Conservation (phyloP, 2,113 vertebrate genomes). For the Manacus vitellinus region DNA sequence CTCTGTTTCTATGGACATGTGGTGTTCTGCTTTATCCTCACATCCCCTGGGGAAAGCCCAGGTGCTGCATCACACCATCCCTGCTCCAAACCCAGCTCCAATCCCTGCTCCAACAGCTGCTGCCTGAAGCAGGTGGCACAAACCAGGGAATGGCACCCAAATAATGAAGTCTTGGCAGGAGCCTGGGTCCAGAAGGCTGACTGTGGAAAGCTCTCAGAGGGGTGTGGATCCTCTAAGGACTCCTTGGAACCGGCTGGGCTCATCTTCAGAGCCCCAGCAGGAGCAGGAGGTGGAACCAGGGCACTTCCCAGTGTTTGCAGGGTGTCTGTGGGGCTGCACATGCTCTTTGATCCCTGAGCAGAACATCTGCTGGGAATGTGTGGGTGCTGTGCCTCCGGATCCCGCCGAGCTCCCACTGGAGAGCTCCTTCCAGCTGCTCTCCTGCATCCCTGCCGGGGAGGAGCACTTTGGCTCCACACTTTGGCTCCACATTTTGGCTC, state of each 20-base stretch:
- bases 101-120: neutral
- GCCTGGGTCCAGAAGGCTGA: fast-evolving
- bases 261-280: neutral
- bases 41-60: neutral
- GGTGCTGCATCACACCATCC: neutral
- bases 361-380: slow-evolving; percentile 10
- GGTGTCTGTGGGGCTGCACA: neutral
- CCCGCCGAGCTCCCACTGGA: neutral
- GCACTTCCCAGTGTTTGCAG: neutral
- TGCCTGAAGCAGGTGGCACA: neutral
- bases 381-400: neutral
- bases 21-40: neutral
- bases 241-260: neutral
- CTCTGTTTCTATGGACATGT: fast-evolving
- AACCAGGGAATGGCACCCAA: neutral
- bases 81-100: neutral
- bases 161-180: neutral
- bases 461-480: slow-evolving; percentile 6
- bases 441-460: neutral
- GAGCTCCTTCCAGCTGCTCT: slow-evolving; percentile 5
- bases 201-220: neutral
- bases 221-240: neutral
- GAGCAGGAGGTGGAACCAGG: neutral
- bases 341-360: neutral
- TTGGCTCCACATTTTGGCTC: neutral